Conservation (phyloP, 2,113 vertebrate species). For the Chaetorhynchus papuensis region DNA sequence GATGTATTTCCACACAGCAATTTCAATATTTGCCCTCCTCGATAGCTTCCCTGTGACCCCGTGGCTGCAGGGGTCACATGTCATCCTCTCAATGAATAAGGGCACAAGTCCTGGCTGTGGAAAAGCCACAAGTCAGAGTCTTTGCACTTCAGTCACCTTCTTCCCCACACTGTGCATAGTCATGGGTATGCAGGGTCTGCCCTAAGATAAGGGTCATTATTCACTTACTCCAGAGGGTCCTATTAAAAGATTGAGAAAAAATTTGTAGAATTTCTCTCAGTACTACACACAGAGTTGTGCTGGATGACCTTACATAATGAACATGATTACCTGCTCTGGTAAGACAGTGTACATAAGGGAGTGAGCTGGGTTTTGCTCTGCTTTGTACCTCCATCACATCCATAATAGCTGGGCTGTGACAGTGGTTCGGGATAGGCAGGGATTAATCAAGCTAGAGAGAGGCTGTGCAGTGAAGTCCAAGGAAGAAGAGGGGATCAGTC, state of each 20-base stretch:
- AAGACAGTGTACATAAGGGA: neutral
- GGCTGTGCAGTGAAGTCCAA: neutral
- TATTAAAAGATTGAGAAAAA: neutral
- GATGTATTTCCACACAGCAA: neutral
- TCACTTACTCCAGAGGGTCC: neutral
- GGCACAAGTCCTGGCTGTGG: neutral
- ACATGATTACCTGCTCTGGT: neutral
- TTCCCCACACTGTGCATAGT: neutral
- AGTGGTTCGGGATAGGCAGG: neutral
- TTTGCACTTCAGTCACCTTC: neutral
- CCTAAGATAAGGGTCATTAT: neutral
- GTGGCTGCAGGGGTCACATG: neutral
- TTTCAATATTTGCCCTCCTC: neutral
- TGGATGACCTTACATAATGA: neutral
- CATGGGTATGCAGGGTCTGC: neutral
- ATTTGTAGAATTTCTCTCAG: neutral
- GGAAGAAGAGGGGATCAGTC: neutral
- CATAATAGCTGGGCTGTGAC: neutral
- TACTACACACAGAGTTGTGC: neutral
- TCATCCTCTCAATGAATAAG: neutral
- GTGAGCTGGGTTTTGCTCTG: neutral
- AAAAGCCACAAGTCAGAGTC: neutral
- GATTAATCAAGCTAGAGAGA: neutral
- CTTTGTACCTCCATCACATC: neutral
- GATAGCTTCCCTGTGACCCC: neutral